These are phyloP conservation scores for Aromia moschata DNA, from an alignment of 2,888 invertebrate species.

Conservation along the genomic window DNA sequence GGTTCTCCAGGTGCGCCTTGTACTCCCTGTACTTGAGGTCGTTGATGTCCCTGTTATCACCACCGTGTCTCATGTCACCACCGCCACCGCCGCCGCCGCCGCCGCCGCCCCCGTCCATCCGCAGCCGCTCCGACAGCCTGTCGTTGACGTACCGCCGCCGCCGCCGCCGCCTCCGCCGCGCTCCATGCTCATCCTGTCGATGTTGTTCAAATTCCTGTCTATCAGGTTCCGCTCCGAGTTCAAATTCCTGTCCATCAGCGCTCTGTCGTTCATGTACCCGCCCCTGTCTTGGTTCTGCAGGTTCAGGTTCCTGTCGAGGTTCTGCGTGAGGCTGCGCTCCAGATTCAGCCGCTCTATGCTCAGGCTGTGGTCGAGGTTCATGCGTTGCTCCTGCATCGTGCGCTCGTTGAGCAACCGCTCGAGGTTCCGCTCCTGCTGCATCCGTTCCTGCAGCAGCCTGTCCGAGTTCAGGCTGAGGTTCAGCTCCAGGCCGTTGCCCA, in stretches of 20 bases:
- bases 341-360: constrained; percentile 57
- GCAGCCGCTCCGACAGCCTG: constrained; percentile 39
- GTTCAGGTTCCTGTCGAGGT: constrained; percentile 48
- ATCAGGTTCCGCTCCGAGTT: constrained; percentile 42
- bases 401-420: constrained; percentile 58
- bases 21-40: constrained; percentile 62
- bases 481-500: constrained; percentile 55
- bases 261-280: constrained; percentile 44
- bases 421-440: constrained; percentile 56
- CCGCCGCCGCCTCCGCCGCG: constrained; percentile 39
- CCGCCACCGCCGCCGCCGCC: too few species aligned
- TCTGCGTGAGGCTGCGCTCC: constrained; percentile 55
- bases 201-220: constrained; percentile 47
- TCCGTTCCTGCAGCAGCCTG: constrained; percentile 53
- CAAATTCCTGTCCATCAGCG: constrained; percentile 56
- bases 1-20: constrained; percentile 61
- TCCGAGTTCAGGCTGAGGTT: constrained; percentile 58
- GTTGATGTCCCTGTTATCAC: constrained; percentile 49
- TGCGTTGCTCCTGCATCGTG: constrained; percentile 50
- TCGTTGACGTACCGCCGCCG: constrained; percentile 38
- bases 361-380: constrained; percentile 53
- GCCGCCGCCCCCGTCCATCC: constrained; percentile 42
- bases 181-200: constrained; percentile 33
- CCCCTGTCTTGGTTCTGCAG: constrained; percentile 39
- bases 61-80: constrained; percentile 45